These are phyloP conservation scores for Dicrostonyx torquatus DNA, from an alignment of 2,797 vertebrate genomes.

Conservation along the genomic window DNA sequence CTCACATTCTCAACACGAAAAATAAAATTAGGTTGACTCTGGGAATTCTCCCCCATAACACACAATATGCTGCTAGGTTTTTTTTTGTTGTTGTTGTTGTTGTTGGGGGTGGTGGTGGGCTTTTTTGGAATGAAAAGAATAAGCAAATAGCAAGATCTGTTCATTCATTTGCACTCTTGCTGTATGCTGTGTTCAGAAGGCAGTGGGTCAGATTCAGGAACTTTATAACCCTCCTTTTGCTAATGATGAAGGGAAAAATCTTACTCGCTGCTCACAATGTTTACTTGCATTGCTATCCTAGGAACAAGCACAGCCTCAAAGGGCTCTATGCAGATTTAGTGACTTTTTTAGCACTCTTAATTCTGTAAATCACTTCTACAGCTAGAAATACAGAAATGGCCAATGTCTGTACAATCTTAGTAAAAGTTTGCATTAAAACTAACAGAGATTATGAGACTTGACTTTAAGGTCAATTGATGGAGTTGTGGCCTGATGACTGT, in stretches of 20 bases:
- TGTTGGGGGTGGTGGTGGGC: neutral
- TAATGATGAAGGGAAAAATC: neutral
- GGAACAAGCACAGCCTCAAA: slow-evolving; percentile 21
- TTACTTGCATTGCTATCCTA: neutral
- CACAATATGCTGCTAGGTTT: neutral
- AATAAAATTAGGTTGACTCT: neutral
- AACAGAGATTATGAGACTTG: slow-evolving; percentile 15
- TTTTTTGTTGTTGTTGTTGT: neutral
- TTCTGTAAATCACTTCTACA: neutral
- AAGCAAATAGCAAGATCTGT: slow-evolving; percentile 28
- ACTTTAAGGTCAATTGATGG: neutral
- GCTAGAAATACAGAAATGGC: slow-evolving; percentile 5
- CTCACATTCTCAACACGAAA: neutral
- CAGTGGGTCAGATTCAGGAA: neutral
- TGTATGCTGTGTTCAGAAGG: slow-evolving; percentile 39
- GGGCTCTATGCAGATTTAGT: neutral
- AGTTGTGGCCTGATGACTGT: neutral
- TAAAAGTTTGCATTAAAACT: slow-evolving; percentile 2
- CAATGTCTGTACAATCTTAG: neutral
- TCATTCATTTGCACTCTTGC: slow-evolving; percentile 18
- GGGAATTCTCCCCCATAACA: neutral
- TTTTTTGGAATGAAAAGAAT: neutral
- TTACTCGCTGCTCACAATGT: neutral
- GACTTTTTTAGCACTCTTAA: neutral
- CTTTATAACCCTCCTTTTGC: slow-evolving; percentile 1